Evolutionary conservation across 2,888 invertebrate species (phyloP), one percentile per base, ranked within the genome.

Genomic region (Epirrhoe tristata): DNA sequence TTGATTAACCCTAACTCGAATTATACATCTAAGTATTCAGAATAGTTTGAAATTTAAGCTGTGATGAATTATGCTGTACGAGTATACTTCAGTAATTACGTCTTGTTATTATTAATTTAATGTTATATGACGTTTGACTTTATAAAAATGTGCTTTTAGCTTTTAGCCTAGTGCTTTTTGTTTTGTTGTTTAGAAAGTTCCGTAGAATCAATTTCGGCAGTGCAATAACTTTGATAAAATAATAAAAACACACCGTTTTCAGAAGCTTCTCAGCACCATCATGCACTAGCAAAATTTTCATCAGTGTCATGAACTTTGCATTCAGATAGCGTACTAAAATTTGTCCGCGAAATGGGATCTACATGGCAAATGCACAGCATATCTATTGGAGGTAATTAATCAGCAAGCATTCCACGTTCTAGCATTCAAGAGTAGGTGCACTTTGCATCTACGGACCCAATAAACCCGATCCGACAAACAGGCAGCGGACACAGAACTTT

Each of bases 371-470:
- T 62, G 67, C 69, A 43, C 69, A 64, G 71, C 67, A 79, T 80
- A 74, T 67, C 69, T 69, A 75, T 71, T 65, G 60, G 61, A 43
- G 73, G 70, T 78, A 79, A 83, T 83, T 80, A 80, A 82, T 82
- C 80, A 77, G 79, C 73, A 82, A 72, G 75, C 78, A 62, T 67
- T 70, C 71, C 82, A 81, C 82, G 79, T 76, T 67, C 72, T 58
- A 68, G 70, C 72, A 73, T 78, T 76, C 75, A 68, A 75, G 74
- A 74, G 74, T 76, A 74, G 73, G 67, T 76, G 74, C 75, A 76
- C 74, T 78, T 71, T 76, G 76, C 76, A 74, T 75, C 74, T 71
- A 70, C 65, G 59, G 67, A 67, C 69, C 71, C 68, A 68, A 72
- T 71, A 71, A 70, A 74, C 69, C 70, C 64, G 43, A 71, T 69